Conservation (phyloP, 2,888 invertebrate species). For the Macroteleia sp. region DNA sequence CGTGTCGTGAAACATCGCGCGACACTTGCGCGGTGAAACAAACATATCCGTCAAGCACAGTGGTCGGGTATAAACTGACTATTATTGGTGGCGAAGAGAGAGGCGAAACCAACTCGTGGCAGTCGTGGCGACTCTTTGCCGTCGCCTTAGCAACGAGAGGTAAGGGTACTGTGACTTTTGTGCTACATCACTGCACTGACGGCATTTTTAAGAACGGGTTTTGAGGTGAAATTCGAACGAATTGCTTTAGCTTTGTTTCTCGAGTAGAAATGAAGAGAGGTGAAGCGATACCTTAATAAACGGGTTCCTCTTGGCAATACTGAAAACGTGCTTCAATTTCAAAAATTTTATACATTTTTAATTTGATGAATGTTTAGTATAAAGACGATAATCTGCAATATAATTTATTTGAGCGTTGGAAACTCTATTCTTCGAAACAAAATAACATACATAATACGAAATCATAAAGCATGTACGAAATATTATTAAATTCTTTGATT, state of each 20-base stretch:
- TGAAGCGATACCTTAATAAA: no score
- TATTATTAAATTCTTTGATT: no score
- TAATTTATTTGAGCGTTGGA: no score
- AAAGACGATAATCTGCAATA: no score
- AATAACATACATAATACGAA: no score
- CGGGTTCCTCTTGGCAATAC: no score
- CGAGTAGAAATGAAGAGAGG: not conserved
- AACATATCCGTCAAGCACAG: constrained; percentile 49
- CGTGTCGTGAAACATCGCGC: constrained; percentile 40
- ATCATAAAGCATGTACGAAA: no score
- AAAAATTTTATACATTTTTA: no score
- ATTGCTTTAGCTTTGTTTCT: not conserved
- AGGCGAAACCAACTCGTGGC: constrained; percentile 11
- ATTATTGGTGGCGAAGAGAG: constrained; percentile 34
- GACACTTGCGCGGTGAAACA: constrained; percentile 28
- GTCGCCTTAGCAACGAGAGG: constrained; percentile 32
- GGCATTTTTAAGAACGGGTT: constrained; percentile 12
- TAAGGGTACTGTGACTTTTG: not conserved
- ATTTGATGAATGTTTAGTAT: no score
- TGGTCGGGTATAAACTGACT: constrained; percentile 53
- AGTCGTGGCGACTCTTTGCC: constrained; percentile 10
- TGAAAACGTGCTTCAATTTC: no score
- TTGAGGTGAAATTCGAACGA: not conserved
- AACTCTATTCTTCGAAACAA: no score
- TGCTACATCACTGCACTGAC: constrained; percentile 4